Base-by-base conservation (phyloP, 2,888 invertebrate genomes). In the Mellilla xanthometata region DNA sequence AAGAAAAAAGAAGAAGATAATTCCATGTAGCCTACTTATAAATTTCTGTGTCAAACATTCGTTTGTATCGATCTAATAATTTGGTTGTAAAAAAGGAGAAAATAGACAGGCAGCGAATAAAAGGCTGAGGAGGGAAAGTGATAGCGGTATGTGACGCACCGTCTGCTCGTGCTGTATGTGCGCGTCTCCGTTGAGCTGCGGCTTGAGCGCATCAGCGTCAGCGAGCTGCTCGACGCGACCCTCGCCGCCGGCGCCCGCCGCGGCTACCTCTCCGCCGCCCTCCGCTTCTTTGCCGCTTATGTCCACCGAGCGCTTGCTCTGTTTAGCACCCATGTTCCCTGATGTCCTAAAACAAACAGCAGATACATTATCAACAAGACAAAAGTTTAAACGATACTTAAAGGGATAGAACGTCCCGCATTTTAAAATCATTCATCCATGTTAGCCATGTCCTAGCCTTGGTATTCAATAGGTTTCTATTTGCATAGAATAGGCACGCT, bases 251-350 rank as follows among this genome's bases (percentile, higher is more conserved):
- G 93, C 92, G 54, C 91, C 92, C 46, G 91, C 91, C 49, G 88
- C 92, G 41, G 91, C 85, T 52, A 91, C 91, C 57, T 91, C 92
- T 44, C 92, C 91, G 45, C 92, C 92, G 52, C 90, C 90, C 64
- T 92, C 92, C 38, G 87, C 88, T 91, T 94, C 87, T 82, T 92
- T 92, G 67, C 92, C 93, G 80, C 95, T 95, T 83, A 95, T 95
- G 81, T 95, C 95, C 82, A 95, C 95, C 72, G 95, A 96, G 90
- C 95, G 93, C 88, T 95, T 95, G 88, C 95, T 95, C 91, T 95
- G 95, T 91, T 94, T 93, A 86, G 94, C 95, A 90, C 95, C 95
- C 95, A 96, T 96, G 58, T 68, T 85, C 61, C 81, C 84, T 91
- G 68, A 68, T 72, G 67, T 60, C 67, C 76, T 76, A 51, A 33